Base-by-base conservation (phyloP, 2,888 invertebrate genomes). In the Lasioglossum zephyrum region DNA sequence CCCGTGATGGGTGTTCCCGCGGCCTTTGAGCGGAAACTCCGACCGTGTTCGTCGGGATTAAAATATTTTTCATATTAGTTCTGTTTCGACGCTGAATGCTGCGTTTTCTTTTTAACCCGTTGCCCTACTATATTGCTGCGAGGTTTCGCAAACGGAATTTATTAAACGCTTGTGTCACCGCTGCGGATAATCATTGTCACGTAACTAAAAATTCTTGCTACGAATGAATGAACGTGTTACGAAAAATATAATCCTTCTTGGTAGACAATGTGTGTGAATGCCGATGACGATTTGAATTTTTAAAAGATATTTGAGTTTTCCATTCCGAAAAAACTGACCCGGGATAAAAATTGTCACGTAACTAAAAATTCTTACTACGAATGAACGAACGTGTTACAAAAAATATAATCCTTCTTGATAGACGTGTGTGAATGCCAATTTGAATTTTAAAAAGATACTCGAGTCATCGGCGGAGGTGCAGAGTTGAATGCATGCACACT, bases 51-150 rank as follows among this genome's bases (percentile, higher is more conserved):
- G 31, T 36, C 31, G 47, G 16, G 75, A 81, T 84, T 73, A 47
- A 57, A 82, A 77, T 70, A 73, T 82, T 75, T 77, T 73, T 39
- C 16, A 47, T 44, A 53, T 53, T 44, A 73, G 57, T 60, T 18
- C 73, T 8, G 47, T 22, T 49, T 39, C 39, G 73, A 16, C 31
- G 53, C 22, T 22, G 53, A 53, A 53, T 8, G 22, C 53, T 22
- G 22, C 53, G 22, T 53, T 53, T 53, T 22, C 53, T 53, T 53
- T 53, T 22, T 22, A 22, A 22, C 53, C 53, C 53, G 0, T 53
- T 53, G 22, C 53, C 53, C 22, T 9, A 8, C 22, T 1, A 22
- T 53, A 53, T 53, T 22, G 53, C 53, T 8, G 8, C 53, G 22
- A 2, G 8, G 53, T 22, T 22, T 53, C 9, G 22, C 53, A 53